Evolutionary conservation across 2,113 vertebrate genomes (phyloP).

Genomic region (Chiloscyllium plagiosum): DNA sequence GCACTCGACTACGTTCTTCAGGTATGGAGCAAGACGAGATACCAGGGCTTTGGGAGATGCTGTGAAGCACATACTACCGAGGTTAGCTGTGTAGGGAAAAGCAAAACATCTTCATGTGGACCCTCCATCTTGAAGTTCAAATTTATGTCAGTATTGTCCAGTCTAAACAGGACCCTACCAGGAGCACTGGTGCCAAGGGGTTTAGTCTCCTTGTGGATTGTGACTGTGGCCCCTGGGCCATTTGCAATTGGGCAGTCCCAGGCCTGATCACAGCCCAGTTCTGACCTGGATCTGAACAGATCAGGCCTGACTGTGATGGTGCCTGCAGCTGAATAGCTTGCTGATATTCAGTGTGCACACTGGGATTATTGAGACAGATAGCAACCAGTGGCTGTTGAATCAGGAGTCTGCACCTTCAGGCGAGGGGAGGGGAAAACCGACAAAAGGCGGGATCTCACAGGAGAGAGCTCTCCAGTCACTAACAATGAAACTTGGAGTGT

Average conservation of each 20-base stretch:
- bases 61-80: not conserved
- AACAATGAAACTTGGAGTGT: not conserved
- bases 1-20: slow-evolving; percentile 92
- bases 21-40: slow-evolving; percentile 56
- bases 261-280: not conserved
- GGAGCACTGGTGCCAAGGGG: too few species aligned
- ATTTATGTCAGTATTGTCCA: not conserved
- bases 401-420: not conserved
- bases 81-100: rapidly evolving
- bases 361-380: not conserved
- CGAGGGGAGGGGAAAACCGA: not conserved
- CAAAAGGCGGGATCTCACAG: not conserved
- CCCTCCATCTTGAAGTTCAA: too few species aligned
- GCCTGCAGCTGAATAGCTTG: not conserved
- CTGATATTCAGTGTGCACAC: not conserved
- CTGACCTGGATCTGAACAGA: not conserved
- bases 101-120: not conserved
- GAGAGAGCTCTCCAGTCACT: not conserved
- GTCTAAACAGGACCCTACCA: not conserved
- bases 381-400: not conserved
- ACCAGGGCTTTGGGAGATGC: not conserved
- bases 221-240: not conserved
- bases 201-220: not conserved
- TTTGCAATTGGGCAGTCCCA: not conserved
- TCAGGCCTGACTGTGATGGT: not conserved